A percentile compares a stretch with the other conserved stretches of the same genome.
Evolutionary conservation across 2,888 invertebrate genomes (phyloP).

Genomic region (Rhaphigaster nebulosa): DNA sequence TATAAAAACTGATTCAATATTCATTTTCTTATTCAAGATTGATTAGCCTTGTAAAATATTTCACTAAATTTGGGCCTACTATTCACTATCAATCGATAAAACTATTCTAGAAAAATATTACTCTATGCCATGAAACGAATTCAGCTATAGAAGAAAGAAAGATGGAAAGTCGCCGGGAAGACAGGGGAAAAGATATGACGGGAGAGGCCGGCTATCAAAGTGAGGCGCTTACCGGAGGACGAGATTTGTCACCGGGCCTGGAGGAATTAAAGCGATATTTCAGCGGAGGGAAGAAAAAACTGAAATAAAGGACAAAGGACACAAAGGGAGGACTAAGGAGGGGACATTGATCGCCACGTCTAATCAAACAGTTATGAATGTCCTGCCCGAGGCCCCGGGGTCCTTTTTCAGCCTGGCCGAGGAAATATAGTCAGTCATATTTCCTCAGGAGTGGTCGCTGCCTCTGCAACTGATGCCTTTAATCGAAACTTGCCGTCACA

Average conservation of each 20-base stretch:
- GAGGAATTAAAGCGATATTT: slow-evolving; percentile 50
- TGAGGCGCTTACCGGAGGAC: slow-evolving; percentile 31
- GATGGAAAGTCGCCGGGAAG: neutral
- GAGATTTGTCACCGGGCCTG: slow-evolving; percentile 35
- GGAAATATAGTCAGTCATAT: slow-evolving; percentile 53
- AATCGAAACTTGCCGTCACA: slow-evolving; percentile 65
- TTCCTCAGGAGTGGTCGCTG: slow-evolving; percentile 57
- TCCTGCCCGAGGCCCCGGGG: slow-evolving; percentile 32
- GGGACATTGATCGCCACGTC: slow-evolving; percentile 56
- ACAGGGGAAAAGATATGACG: slow-evolving; percentile 16
- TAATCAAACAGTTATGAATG: slow-evolving; percentile 58
- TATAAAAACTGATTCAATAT: no score
- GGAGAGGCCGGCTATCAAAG: neutral
- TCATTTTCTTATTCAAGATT: no score
- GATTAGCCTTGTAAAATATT: no score
- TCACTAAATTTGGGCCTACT: no score
- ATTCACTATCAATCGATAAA: neutral
- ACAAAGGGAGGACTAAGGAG: slow-evolving; percentile 26
- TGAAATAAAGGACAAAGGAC: slow-evolving; percentile 46
- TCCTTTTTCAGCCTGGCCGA: neutral
- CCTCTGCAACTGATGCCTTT: slow-evolving; percentile 64
- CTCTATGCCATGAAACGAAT: neutral
- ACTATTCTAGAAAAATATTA: neutral
- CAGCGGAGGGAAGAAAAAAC: slow-evolving; percentile 32
- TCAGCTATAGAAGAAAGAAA: slow-evolving; percentile 4